A percentile compares a stretch with the other conserved stretches of the same genome.
Conservation (phyloP, 2,113 vertebrate genomes). For the Pao palembangensis region DNA sequence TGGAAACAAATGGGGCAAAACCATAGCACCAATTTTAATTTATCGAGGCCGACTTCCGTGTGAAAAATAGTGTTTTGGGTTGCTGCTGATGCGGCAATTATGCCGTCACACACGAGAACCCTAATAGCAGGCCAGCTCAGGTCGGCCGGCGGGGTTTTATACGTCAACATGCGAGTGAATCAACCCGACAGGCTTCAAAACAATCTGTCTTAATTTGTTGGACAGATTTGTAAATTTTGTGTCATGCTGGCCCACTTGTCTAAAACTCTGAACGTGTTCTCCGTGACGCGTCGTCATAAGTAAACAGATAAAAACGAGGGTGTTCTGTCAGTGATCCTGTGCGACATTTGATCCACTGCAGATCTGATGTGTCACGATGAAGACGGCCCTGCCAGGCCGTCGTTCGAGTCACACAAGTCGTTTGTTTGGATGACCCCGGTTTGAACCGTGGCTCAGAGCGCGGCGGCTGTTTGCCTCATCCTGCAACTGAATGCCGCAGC, state of each 20-base stretch:
- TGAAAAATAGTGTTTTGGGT: background rate
- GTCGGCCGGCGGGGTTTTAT: background rate
- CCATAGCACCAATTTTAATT: background rate
- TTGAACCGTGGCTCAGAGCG: constrained; percentile 34
- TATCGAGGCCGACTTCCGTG: background rate
- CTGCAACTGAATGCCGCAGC: constrained; percentile 25
- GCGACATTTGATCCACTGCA: constrained; percentile 1
- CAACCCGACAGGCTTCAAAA: too few species aligned
- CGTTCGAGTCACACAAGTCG: background rate
- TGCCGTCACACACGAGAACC: background rate
- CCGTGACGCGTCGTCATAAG: background rate
- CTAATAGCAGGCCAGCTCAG: background rate
- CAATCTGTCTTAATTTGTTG: too few species aligned
- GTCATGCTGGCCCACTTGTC: too few species aligned
- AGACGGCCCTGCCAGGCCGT: background rate
- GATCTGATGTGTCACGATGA: background rate
- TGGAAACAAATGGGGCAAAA: background rate
- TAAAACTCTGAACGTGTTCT: too few species aligned
- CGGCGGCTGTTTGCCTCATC: constrained; percentile 25
- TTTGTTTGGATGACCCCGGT: constrained; percentile 26
- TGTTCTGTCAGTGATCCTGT: background rate
- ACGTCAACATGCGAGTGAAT: too few species aligned
- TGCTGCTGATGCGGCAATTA: background rate
- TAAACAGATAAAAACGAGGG: background rate
- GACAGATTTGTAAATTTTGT: too few species aligned